Conservation (phyloP, 2,113 vertebrate genomes). For the Gymnogyps californianus region DNA sequence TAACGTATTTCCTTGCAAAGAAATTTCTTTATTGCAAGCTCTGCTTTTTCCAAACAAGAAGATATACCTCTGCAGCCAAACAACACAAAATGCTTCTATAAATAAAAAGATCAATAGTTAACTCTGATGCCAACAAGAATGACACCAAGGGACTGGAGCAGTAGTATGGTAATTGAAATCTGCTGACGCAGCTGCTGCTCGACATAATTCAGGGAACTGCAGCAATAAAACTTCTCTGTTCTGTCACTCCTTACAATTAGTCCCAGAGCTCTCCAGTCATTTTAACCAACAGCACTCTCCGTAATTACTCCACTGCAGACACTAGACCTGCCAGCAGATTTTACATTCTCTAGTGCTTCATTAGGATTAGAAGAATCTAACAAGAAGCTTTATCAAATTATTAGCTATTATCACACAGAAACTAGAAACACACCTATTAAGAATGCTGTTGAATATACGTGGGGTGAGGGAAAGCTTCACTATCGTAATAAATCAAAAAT, state of each 20-base stretch:
- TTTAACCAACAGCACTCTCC: slow-evolving; percentile 48
- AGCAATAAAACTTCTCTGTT: slow-evolving; percentile 59
- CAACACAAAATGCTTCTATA: slow-evolving; percentile 4
- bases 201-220: slow-evolving; percentile 61
- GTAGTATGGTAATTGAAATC: slow-evolving; percentile 49
- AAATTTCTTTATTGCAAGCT: neutral
- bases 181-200: slow-evolving; percentile 62
- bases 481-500: neutral
- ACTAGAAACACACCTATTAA: neutral
- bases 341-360: neutral
- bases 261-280: slow-evolving; percentile 39
- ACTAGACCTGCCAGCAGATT: slow-evolving; percentile 15
- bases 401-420: neutral
- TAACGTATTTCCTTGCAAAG: neutral
- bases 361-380: neutral
- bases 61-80: slow-evolving; percentile 5
- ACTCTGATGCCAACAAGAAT: slow-evolving; percentile 31
- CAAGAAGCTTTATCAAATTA: neutral
- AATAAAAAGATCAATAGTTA: slow-evolving; percentile 58
- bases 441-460: neutral
- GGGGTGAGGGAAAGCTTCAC: neutral
- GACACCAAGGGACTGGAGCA: slow-evolving; percentile 25
- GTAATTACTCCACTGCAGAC: slow-evolving; percentile 50
- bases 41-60: neutral
- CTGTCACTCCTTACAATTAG: slow-evolving; percentile 55